Base-by-base conservation (phyloP, 2,113 vertebrate species). In the Polyodon spathula region DNA sequence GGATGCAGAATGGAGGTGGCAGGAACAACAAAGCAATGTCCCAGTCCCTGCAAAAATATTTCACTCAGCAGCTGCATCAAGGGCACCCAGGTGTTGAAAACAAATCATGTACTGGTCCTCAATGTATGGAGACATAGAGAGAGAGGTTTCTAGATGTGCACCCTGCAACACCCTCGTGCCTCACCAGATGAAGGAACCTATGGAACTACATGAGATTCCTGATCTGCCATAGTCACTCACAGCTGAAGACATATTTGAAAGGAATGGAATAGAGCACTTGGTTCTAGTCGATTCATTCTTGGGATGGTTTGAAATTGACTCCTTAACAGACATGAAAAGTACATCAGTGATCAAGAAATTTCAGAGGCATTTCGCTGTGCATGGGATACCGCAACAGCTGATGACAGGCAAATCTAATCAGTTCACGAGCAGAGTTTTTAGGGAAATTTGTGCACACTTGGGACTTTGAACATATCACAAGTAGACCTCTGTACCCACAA, bases 51-150 rank as follows among this genome's bases (percentile, higher is more conserved):
- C 27, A 55, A 55, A 37, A 55, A 9, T 55, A 37, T 9, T 55
- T 37, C 11, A 37, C 27, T 27, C 54, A 66, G 65, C 46, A 56
- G 61, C 59, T 41, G 14, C 61, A 62, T 58, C 51, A 68, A 66
- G 43, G 37, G 56, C 27, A 56, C 6, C 54, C 60, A 8, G 51
- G 60, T 4, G 40, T 61, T 53, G 8, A n/a, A 46, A 46, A 7
- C 44, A 63, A 56, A 58, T 9, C 0, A 63, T 58, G 44, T 63
- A 57, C 39, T 58, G 62, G 55, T 15, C 54, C 41, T 63, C 43
- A 4, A 52, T 63, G 43, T 58, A 58, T 38, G 38, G 0, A 40
- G 62, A 58, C 17, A 64, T 59, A 37, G 48, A 59, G 7, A 43
- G 6, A 9, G 39, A 44, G 10, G 12, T 59, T 6, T 59, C 48